Evolutionary conservation across 2,797 vertebrate species (phyloP).

Genomic region (Enteromius viviparus): DNA sequence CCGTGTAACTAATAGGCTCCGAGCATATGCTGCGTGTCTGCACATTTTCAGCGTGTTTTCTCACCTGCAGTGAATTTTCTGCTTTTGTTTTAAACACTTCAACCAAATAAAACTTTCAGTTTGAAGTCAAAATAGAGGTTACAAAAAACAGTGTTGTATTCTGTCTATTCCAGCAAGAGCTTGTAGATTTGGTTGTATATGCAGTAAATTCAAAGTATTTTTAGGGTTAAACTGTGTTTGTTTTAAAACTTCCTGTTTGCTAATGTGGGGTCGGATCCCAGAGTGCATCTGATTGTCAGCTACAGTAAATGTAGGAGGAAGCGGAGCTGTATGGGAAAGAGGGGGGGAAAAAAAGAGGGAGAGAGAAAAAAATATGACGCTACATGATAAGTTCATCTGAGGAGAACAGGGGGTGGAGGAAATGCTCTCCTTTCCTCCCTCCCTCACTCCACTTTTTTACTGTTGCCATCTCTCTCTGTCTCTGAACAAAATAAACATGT

Average conservation of each 20-base stretch:
- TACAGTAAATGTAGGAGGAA: slow-evolving; percentile 75
- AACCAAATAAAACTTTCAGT: not conserved
- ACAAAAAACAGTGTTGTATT: not conserved
- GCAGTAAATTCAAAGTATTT: not conserved
- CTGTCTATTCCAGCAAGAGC: not conserved
- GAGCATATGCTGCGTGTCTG: slow-evolving; percentile 26
- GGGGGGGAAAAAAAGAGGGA: slow-evolving; percentile 67
- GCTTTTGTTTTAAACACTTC: not conserved
- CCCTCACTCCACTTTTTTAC: slow-evolving; percentile 42
- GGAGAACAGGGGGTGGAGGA: slow-evolving; percentile 78
- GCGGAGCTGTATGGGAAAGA: slow-evolving; percentile 65
- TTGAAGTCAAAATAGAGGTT: not conserved
- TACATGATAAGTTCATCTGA: slow-evolving; percentile 84
- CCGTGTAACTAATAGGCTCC: slow-evolving; percentile 36
- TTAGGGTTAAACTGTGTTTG: slow-evolving; percentile 43
- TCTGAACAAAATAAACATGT: slow-evolving; percentile 44
- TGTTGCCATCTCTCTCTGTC: slow-evolving; percentile 66
- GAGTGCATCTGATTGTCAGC: slow-evolving; percentile 56
- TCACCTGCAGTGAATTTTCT: slow-evolving; percentile 5
- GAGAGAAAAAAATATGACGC: slow-evolving; percentile 71
- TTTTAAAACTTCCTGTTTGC: slow-evolving; percentile 39
- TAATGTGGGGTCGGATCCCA: slow-evolving; percentile 38
- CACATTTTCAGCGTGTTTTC: slow-evolving; percentile 8
- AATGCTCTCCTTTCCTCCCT: slow-evolving; percentile 59
- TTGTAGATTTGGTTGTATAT: not conserved